Evolutionary conservation across 2,888 invertebrate species (phyloP), one percentile per base, ranked within the genome.

Genomic region (Zhuqinia jingwanae): DNA sequence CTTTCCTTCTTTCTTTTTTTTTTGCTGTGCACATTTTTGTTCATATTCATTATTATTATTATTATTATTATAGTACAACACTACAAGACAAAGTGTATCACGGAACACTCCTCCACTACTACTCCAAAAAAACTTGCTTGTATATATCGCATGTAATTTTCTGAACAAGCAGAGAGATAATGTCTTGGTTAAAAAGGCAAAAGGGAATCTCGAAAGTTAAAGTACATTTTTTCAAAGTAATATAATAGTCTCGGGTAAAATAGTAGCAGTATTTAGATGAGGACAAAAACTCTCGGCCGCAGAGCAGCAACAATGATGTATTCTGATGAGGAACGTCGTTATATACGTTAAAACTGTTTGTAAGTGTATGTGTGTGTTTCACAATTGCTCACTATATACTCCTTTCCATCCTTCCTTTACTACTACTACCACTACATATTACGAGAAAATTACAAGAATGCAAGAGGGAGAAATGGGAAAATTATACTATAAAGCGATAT

Each of bases 401-500:
- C 36, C 8, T 36, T 36, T 8, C n/a, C n/a, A n/a, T 53, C 11
- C 13, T 17, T 15, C 13, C 53, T 17, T 53, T 13, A 3, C 53
- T 53, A 13, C 8, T 36, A 8, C n/a, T n/a, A 42, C 42, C 50
- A 36, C 8, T 36, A 6, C 36, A 36, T 36, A n/a, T n/a, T n/a
- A 36, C 68, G 30, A 77, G 84, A 85, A 85, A 86, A 86, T 86
- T 81, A 86, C 75, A 81, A 81, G 85, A 22, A 45, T 76, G 80
- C 63, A 17, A 13, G 8, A 60, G 22, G 25, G 58, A 75, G 73
- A 86, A 86, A 86, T 81, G 86, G 81, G 81, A 53, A 86, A 86
- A 86, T 86, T 86, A 81, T 86, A 63, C 86, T 81, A 80, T 70
- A 81, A 81, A 68, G 80, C 63, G 70, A 78, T 68, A 73, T 85